Percentiles rank a stretch among this genome's conserved stretches.
phyloP scores from a whole-genome alignment of 2,113 vertebrate genomes.

The Nycticryphes semicollaris region DNA sequence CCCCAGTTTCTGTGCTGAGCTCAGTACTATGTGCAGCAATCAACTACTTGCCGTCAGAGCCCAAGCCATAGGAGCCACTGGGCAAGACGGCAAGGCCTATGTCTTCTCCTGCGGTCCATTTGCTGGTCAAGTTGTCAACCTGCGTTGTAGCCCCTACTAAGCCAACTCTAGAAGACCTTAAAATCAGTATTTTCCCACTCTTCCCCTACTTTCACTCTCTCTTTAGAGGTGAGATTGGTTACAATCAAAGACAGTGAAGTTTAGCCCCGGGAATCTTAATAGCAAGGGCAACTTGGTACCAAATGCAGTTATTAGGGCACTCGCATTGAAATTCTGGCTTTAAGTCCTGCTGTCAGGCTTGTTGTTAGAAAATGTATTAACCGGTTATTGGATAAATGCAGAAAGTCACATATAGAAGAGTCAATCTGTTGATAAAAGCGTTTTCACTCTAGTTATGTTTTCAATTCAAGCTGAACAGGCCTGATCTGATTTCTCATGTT shows the following conservation, averaged over 20 bases:
- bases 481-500: not conserved
- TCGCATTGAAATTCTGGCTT: not conserved
- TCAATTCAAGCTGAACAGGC: not conserved
- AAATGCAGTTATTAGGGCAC: not conserved
- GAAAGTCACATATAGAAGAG: not conserved
- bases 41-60: not conserved
- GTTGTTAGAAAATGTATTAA: not conserved
- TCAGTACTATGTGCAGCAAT: not conserved
- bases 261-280: not conserved
- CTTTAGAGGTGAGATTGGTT: not conserved
- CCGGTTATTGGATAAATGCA: not conserved
- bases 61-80: not conserved
- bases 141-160: not conserved
- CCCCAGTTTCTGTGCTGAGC: not conserved
- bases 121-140: not conserved
- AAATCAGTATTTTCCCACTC: not conserved
- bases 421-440: not conserved
- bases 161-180: not conserved
- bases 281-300: not conserved
- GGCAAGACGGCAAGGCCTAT: accelerated
- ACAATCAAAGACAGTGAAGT: not conserved
- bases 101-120: not conserved
- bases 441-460: not conserved
- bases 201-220: not conserved
- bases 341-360: not conserved